These are phyloP conservation scores for Poecilobothrus nobilitatus DNA, from an alignment of 2,888 invertebrate genomes.

Conservation along the genomic window DNA sequence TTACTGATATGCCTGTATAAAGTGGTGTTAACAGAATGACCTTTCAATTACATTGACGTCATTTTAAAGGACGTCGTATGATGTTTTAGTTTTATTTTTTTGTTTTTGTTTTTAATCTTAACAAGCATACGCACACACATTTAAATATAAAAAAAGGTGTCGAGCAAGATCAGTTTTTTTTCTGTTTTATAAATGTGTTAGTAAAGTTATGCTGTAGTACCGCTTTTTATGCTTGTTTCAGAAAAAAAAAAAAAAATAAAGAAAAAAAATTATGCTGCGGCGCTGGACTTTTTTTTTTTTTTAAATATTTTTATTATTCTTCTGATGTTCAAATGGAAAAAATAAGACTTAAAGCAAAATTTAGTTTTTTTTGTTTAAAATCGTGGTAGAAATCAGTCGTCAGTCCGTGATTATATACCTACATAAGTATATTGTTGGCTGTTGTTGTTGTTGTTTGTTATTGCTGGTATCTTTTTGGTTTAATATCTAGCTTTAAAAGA, in stretches of 20 bases:
- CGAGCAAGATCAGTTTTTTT: background rate
- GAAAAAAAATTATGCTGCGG: background rate
- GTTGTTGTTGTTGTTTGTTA: too few relatives aligned
- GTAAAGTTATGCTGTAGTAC: background rate
- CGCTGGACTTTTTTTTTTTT: background rate
- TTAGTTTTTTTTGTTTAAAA: background rate
- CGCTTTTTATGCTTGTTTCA: background rate
- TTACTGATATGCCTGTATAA: background rate
- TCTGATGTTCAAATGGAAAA: too few relatives aligned
- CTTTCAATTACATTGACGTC: slow-evolving; percentile 22
- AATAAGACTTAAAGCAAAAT: background rate
- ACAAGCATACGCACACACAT: background rate
- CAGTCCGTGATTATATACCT: too few relatives aligned
- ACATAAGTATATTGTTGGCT: too few relatives aligned
- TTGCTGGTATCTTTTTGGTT: too few relatives aligned
- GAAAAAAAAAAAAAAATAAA: too few relatives aligned
- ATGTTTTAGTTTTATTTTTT: background rate
- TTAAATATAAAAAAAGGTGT: background rate
- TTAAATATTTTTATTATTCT: background rate
- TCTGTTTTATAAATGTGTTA: background rate
- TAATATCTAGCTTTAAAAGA: too few relatives aligned
- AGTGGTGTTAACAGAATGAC: slow-evolving; percentile 17
- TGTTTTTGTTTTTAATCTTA: background rate
- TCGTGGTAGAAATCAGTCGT: background rate
- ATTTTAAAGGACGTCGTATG: slow-evolving; percentile 18